Base-by-base conservation (phyloP, 2,113 vertebrate species). In the Muntiacus reevesi region DNA sequence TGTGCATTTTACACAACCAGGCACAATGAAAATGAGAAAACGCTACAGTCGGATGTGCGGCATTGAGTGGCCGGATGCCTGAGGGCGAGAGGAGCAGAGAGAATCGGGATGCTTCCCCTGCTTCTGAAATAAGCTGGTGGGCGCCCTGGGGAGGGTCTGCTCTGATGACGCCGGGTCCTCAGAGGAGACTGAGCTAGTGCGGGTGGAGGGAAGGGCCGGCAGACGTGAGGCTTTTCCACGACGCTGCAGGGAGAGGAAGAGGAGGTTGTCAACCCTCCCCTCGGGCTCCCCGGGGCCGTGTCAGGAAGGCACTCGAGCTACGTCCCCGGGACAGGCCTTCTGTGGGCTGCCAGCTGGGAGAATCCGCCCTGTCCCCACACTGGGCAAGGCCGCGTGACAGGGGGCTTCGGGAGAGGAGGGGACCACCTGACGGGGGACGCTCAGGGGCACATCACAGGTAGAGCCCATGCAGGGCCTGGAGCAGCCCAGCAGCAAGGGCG, bases 1-100 rank as follows among this genome's bases (percentile, higher is more conserved):
- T 90, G 33, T 16, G 4, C 36, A 40, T 55, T 40, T 30, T 14
- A 16, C 23, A n/a, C 27, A 43, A 60, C 23, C 21, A 17, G 27
- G 50, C 74, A 2, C 57, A 6, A 14, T 5, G 62, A 16, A 7
- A 16, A 3, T 30, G 2, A 10, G 19, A 14, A 11, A 14, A 27
- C 0, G 0, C 10, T 1, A 7, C 0, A 0, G 17, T 12, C 47
- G 16, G 55, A 7, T 2, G 0, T 4, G 16, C 12, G 5, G 17
- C 27, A 2, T 1, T 5, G 19, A 14, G 12, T 0, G 14, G 6
- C 21, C 1, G 1, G 0, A 1, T 4, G 79, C 23, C n/a, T 40
- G 25, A 14, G 1, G 21, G 7, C 1, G 2, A 28, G 7, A 50
- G 12, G 36, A 6, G 45, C 3, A 2, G 3, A 15, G 17, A 47